Conservation (phyloP, 2,888 invertebrate genomes). For the Eilema sororculum region DNA sequence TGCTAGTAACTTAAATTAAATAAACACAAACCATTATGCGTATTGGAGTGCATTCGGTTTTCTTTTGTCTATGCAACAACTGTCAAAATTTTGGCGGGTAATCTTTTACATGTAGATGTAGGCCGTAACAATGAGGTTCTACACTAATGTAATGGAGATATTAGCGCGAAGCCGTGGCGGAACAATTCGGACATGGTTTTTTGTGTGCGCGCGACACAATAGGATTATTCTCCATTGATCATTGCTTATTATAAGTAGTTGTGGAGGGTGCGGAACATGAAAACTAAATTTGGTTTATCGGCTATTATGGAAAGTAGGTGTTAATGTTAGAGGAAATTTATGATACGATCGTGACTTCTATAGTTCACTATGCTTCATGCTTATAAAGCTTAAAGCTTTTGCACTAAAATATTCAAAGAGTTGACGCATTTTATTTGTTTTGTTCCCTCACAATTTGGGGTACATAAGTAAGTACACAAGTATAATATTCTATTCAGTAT, state of each 20-base stretch:
- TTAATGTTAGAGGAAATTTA: conserved; percentile 85
- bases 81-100: conserved; percentile 81
- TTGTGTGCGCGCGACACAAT: conserved; percentile 83
- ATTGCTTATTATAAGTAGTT: conserved; percentile 86
- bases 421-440: conserved; percentile 8
- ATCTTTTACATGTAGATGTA: conserved; percentile 73
- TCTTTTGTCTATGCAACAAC: conserved; percentile 81
- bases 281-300: conserved; percentile 88
- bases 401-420: conserved; percentile 13
- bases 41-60: conserved; percentile 75
- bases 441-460: not conserved
- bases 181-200: conserved; percentile 85
- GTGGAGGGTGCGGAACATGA: conserved; percentile 84
- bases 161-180: conserved; percentile 83
- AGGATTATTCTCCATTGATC: conserved; percentile 87
- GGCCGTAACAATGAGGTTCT: conserved; percentile 69
- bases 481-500: conserved; percentile 37
- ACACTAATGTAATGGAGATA: conserved; percentile 85
- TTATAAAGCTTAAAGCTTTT: conserved; percentile 39
- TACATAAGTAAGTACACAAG: conserved; percentile 4
- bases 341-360: conserved; percentile 81
- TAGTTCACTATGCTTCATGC: conserved; percentile 68
- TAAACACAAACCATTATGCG: conserved; percentile 83
- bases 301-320: conserved; percentile 87
- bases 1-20: conserved; percentile 85